phyloP scores from a whole-genome alignment of 2,797 vertebrate genomes.

The Poecile montanus region DNA sequence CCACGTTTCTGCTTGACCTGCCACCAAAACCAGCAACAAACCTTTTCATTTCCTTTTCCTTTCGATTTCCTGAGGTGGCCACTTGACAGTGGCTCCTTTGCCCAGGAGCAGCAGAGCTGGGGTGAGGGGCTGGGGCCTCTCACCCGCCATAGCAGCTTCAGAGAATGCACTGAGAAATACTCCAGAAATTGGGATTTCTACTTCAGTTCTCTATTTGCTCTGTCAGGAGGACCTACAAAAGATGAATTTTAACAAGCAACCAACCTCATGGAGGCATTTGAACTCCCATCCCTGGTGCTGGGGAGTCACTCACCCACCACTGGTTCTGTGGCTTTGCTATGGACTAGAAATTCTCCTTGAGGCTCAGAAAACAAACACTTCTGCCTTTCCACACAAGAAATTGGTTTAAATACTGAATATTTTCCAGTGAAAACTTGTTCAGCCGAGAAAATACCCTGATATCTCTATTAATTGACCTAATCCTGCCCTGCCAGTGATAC shows the following conservation, averaged over 20 bases:
- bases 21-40: not conserved
- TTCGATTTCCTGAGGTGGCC: not conserved
- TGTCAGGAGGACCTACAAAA: not conserved
- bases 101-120: not conserved
- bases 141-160: fast-evolving
- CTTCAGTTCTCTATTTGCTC: not conserved
- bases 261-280: not conserved
- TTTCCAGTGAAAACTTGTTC: not conserved
- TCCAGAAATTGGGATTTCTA: not conserved
- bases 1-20: conserved; percentile 2
- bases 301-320: not conserved
- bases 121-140: not conserved
- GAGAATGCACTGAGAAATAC: not conserved
- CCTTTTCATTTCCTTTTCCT: not conserved
- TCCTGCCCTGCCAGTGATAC: not conserved
- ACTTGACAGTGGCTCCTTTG: not conserved
- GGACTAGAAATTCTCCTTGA: not conserved
- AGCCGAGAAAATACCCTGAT: not conserved
- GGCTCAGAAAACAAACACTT: not conserved
- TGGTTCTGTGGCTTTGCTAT: not conserved
- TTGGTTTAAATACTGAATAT: not conserved
- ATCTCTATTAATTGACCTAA: not conserved
- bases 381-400: not conserved
- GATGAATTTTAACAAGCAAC: not conserved
- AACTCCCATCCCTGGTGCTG: not conserved